A percentile compares a stretch with the other conserved stretches of the same genome.
Evolutionary conservation across 2,888 invertebrate genomes (phyloP).

Genomic region (Aleiodes testaceus): DNA sequence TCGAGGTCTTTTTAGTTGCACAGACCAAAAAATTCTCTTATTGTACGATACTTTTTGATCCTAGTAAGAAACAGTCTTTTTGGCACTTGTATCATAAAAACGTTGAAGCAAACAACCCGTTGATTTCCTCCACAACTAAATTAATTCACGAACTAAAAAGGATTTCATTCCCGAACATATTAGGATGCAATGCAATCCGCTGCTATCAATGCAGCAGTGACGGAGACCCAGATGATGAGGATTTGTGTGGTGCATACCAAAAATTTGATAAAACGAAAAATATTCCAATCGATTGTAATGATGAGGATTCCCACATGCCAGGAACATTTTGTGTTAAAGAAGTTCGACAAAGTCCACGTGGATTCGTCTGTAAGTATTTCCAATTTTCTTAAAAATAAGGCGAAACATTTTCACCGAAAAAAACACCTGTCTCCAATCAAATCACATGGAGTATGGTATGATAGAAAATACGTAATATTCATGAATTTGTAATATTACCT

Average conservation of each 20-base stretch:
- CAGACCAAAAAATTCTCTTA: no score
- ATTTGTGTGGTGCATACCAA: slow-evolving; percentile 92
- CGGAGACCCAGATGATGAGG: slow-evolving; percentile 85
- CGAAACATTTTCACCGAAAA: no score
- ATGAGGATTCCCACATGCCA: slow-evolving; percentile 94
- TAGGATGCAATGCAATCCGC: slow-evolving; percentile 78
- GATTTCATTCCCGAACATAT: not conserved
- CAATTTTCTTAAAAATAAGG: not conserved
- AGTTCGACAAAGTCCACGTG: slow-evolving; percentile 93
- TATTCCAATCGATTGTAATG: slow-evolving; percentile 93
- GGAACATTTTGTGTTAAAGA: slow-evolving; percentile 98
- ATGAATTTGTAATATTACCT: slow-evolving; percentile 27
- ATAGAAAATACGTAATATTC: not conserved
- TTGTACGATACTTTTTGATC: no score
- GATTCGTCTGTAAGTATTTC: slow-evolving; percentile 90
- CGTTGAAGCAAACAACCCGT: no score
- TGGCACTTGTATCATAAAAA: no score
- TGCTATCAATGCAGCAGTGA: slow-evolving; percentile 96
- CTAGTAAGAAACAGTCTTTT: no score
- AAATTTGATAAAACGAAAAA: slow-evolving; percentile 89
- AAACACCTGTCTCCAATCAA: no score
- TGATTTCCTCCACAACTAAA: no score
- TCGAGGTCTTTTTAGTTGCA: no score
- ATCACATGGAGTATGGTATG: no score
- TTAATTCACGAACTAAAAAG: no score